Evolutionary conservation across 2,113 vertebrate genomes (phyloP).

Genomic region (Saccopteryx bilineata): DNA sequence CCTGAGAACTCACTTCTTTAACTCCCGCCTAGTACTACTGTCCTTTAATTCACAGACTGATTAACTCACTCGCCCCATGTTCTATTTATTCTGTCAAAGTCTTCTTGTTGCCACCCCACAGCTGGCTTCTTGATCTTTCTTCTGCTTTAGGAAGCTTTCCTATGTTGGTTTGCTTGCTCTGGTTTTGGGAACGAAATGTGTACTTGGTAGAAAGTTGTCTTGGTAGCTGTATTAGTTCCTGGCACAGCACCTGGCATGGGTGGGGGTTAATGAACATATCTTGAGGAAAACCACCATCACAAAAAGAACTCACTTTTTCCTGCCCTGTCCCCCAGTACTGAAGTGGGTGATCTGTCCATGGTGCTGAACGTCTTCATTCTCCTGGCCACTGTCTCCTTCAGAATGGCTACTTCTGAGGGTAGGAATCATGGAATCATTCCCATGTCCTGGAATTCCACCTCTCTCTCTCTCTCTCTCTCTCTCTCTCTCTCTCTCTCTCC

Average conservation of each 20-base stretch:
- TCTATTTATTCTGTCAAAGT: neutral
- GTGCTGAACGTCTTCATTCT: conserved; percentile 64
- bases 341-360: conserved; percentile 45
- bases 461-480: neutral
- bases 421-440: neutral
- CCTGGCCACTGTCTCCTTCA: neutral
- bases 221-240: conserved; percentile 28
- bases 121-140: neutral
- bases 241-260: neutral
- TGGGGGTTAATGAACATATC: neutral
- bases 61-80: neutral
- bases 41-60: neutral
- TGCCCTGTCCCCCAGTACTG: fast-evolving
- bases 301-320: neutral
- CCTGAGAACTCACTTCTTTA: neutral
- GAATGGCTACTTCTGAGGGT: neutral
- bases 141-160: neutral
- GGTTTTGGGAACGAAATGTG: neutral
- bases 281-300: neutral
- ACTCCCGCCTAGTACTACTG: neutral
- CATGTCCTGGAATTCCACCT: neutral
- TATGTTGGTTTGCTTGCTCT: neutral
- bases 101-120: neutral
- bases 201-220: neutral
- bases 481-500: neutral